phyloP scores from a whole-genome alignment of 2,113 vertebrate genomes.

The Trichomycterus rosablanca region DNA sequence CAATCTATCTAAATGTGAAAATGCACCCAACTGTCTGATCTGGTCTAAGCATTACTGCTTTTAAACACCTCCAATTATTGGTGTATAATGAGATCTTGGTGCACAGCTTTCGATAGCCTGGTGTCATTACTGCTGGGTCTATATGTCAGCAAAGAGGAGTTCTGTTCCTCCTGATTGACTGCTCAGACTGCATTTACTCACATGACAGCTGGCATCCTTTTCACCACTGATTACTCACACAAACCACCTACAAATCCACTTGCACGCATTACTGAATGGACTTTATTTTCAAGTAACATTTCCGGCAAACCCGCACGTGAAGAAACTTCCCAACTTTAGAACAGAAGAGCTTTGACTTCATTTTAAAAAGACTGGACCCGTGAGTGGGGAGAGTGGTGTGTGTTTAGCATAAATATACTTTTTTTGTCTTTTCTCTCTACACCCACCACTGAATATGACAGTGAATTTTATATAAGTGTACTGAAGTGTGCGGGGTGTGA shows the following conservation, averaged over 20 bases:
- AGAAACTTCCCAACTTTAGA: not conserved
- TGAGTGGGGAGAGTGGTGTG: not conserved
- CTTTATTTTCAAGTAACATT: constrained; percentile 1
- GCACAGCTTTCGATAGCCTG: constrained; percentile 48
- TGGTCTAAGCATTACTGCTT: constrained; percentile 47
- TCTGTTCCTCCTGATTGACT: constrained; percentile 62
- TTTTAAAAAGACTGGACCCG: not conserved
- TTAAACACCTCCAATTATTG: constrained; percentile 65
- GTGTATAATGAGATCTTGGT: constrained; percentile 63
- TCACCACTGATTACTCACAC: constrained; percentile 29
- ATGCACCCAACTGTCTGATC: constrained; percentile 48
- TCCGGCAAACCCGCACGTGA: not conserved
- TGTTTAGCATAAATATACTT: not conserved
- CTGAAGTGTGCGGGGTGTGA: too few relatives aligned
- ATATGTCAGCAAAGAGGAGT: constrained; percentile 65
- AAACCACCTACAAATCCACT: not conserved
- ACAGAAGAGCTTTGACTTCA: not conserved
- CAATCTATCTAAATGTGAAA: constrained; percentile 30
- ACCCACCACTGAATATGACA: too few relatives aligned
- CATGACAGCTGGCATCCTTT: constrained; percentile 58
- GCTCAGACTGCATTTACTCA: constrained; percentile 45
- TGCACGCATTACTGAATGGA: constrained; percentile 4
- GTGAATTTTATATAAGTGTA: too few relatives aligned
- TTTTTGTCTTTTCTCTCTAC: too few relatives aligned
- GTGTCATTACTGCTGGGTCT: constrained; percentile 62